Evolutionary conservation across 2,888 invertebrate species (phyloP), one percentile per base, ranked within the genome.

Genomic region (Tineola bisselliella): DNA sequence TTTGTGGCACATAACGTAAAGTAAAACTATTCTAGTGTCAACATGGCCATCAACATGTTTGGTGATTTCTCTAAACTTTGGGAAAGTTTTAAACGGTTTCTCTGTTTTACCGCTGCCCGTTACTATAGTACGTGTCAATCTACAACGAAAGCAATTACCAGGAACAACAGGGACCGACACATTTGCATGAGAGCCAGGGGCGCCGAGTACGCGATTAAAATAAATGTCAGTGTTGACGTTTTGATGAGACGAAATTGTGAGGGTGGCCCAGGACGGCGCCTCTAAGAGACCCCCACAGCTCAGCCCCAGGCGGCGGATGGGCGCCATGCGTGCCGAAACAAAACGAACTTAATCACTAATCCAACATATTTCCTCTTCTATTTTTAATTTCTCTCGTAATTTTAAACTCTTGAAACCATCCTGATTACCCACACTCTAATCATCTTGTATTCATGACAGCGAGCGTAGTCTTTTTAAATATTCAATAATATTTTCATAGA

Each of bases 151-250:
- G 83, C 81, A 84, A 84, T 84, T 81, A 82, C 58, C 48, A 48
- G 60, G 19, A 60, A 60, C 60, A 60, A 60, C 60, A 60, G 48
- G 60, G 59, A n/a, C 60, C 54, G 56, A 44, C 62, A 56, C 62
- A 59, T 62, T 59, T 62, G 60, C 59, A 62, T 62, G 60, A 67
- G 25, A 74, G 78, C 76, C 72, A 76, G 76, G 71, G 65, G 70
- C 65, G 67, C 66, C 67, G 61, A 61, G 59, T 59, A 56, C 57
- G 62, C 62, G 62, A 63, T 62, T 76, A 81, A 83, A 84, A 84
- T 83, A 81, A 77, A 80, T 81, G 81, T 81, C 84, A 81, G 82
- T 82, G 84, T 84, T 86, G 86, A 84, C 86, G 77, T 84, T 83
- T 81, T 83, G 83, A 84, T 81, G 84, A 84, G 81, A 77, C 77